Evolutionary conservation across 2,797 vertebrate species (phyloP).

Genomic region (Onychomys leucogaster): DNA sequence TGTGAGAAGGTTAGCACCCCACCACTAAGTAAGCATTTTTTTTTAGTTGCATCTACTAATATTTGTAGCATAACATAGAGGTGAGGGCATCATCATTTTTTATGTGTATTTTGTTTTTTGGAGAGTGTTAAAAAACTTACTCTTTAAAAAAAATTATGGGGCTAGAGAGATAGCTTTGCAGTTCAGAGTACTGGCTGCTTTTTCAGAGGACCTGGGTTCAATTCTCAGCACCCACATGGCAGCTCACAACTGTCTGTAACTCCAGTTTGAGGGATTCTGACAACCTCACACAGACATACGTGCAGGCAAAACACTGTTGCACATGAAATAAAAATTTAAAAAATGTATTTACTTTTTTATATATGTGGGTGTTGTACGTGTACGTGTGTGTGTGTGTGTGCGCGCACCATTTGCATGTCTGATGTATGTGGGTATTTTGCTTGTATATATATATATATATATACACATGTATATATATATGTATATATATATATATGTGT

Average conservation of each 20-base stretch:
- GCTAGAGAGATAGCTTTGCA: no score
- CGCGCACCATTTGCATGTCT: neutral
- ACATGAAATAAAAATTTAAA: neutral
- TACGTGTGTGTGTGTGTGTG: no score
- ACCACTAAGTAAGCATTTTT: neutral
- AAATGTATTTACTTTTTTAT: neutral
- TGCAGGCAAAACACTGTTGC: neutral
- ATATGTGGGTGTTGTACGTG: neutral
- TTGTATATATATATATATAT: no score
- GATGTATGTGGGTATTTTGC: neutral
- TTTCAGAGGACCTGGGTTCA: neutral
- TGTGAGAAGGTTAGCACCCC: neutral
- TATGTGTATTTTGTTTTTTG: neutral
- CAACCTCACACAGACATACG: neutral
- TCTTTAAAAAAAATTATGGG: neutral
- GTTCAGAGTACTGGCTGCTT: neutral
- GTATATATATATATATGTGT: no score
- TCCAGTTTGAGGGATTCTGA: neutral
- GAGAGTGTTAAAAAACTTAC: neutral
- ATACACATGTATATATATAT: no score
- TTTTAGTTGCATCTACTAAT: neutral
- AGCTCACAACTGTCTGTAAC: neutral
- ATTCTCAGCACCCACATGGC: neutral
- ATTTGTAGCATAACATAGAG: neutral
- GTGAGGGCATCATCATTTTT: neutral